Conservation (phyloP, 2,888 invertebrate species). For the Drosophila sordidula region DNA sequence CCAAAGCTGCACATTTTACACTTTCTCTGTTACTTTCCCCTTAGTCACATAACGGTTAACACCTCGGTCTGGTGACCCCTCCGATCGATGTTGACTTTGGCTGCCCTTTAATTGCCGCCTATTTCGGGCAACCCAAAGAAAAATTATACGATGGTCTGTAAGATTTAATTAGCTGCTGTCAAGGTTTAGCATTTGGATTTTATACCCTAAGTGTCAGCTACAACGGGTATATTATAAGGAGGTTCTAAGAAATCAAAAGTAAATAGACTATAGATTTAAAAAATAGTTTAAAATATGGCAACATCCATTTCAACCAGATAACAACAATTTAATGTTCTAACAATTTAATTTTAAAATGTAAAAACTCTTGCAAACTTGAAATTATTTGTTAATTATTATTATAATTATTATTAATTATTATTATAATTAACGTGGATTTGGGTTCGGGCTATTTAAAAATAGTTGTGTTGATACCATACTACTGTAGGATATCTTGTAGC, state of each 20-base stretch:
- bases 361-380: too few relatives aligned
- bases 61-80: not conserved
- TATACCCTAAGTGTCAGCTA: slow-evolving; percentile 2
- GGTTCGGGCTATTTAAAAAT: too few relatives aligned
- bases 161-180: slow-evolving; percentile 57
- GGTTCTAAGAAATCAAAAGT: not conserved
- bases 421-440: too few relatives aligned
- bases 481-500: not conserved
- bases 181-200: slow-evolving; percentile 28
- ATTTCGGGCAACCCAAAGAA: slow-evolving; percentile 2
- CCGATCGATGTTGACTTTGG: slow-evolving; percentile 3
- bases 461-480: too few relatives aligned
- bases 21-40: not conserved
- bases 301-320: too few relatives aligned
- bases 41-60: not conserved
- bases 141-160: not conserved
- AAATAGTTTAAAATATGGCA: too few relatives aligned
- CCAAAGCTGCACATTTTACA: not conserved
- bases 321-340: too few relatives aligned
- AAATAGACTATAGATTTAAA: too few relatives aligned
- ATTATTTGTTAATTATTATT: too few relatives aligned
- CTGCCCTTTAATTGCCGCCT: slow-evolving; percentile 8
- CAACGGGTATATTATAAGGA: not conserved
- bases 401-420: too few relatives aligned
- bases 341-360: too few relatives aligned